Evolutionary conservation across 2,888 invertebrate genomes (phyloP).

Genomic region (Plebejus melissa): DNA sequence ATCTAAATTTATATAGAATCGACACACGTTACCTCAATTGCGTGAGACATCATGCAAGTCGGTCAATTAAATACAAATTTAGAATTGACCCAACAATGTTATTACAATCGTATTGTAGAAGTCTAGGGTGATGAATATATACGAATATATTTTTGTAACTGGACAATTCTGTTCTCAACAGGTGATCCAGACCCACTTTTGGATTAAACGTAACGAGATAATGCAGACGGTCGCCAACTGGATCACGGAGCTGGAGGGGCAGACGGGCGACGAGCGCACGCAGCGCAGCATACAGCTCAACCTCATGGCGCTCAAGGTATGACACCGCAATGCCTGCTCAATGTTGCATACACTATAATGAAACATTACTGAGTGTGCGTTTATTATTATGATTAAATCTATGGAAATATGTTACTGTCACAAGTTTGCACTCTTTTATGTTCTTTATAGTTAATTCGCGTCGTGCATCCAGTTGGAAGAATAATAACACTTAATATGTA

Average conservation of each 20-base stretch:
- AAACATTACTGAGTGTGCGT: too few species aligned
- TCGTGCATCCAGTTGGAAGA: too few species aligned
- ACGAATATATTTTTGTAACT: neutral
- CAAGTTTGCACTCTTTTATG: too few species aligned
- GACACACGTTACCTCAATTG: too few species aligned
- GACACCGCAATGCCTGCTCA: neutral
- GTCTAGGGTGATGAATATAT: neutral
- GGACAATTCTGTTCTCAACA: slow-evolving; percentile 47
- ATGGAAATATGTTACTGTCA: too few species aligned
- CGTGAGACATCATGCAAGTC: too few species aligned
- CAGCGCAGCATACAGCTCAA: slow-evolving; percentile 86
- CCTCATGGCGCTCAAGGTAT: slow-evolving; percentile 86
- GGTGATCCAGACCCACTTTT: slow-evolving; percentile 96
- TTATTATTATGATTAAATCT: too few species aligned
- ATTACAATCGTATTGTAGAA: neutral
- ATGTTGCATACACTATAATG: neutral
- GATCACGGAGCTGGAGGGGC: slow-evolving; percentile 92
- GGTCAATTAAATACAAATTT: too few species aligned
- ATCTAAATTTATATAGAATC: too few species aligned
- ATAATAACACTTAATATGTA: neutral
- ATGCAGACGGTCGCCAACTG: slow-evolving; percentile 92
- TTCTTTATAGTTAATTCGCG: too few species aligned
- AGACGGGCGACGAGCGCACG: slow-evolving; percentile 86
- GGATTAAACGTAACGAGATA: slow-evolving; percentile 95
- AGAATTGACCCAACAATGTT: too few species aligned